Conservation (phyloP, 2,113 vertebrate genomes). For the Rhynchomys soricoides region DNA sequence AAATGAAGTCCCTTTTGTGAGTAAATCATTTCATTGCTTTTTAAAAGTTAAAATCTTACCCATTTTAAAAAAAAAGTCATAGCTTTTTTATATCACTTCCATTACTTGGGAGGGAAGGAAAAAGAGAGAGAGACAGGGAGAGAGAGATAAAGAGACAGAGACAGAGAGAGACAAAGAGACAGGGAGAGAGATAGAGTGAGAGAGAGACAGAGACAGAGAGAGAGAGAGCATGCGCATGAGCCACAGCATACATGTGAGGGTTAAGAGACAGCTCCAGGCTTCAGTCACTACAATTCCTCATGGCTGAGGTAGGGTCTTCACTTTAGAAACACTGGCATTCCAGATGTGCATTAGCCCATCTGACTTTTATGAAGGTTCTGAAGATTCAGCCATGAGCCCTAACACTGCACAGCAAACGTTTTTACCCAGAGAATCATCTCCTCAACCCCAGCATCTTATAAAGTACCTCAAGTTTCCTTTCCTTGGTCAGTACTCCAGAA, state of each 20-base stretch:
- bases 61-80: background rate
- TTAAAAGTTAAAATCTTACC: background rate
- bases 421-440: background rate
- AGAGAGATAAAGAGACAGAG: background rate
- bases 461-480: background rate
- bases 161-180: no score
- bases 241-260: no score
- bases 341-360: background rate
- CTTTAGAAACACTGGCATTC: no score
- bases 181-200: no score
- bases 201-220: no score
- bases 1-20: conserved; percentile 28
- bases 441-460: background rate
- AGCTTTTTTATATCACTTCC: background rate
- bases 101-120: background rate
- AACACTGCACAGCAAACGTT: background rate
- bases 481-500: conserved; percentile 32
- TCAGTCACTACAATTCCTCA: background rate
- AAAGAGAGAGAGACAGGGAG: background rate
- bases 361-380: background rate
- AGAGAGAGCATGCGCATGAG: background rate
- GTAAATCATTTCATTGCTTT: background rate
- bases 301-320: background rate
- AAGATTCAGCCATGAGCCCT: background rate
- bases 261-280: background rate